Base-by-base conservation (phyloP, 1,140 invertebrate species). In the Ooceraea biroi region DNA sequence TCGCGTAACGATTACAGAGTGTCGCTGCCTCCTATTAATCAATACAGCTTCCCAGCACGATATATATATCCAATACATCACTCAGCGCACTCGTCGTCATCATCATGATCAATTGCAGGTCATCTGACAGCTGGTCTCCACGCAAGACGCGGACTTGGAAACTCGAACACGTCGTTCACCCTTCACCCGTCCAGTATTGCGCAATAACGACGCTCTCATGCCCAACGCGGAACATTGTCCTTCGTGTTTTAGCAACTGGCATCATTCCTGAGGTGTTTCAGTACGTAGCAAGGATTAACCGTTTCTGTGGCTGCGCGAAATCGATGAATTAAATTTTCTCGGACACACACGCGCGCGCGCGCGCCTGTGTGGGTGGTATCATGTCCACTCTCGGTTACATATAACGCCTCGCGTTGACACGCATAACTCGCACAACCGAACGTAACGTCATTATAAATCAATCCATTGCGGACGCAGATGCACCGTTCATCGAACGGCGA, bases 361-460 rank as follows among this genome's bases (percentile, higher is more conserved):
- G n/a, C n/a, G n/a, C n/a, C n/a, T n/a, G n/a, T 30, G 17, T 27
- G n/a, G 36, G n/a, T n/a, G n/a, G 7, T 69, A 80, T 69, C 50
- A 27, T 22, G 17, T 78, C 25, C 44, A 48, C 10, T 50, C 30
- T 77, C 60, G 30, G 7, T 27, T 65, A 44, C 3, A 68, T n/a
- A 17, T 46, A 57, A 69, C 36, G n/a, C 11, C 25, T 69, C 50
- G 19, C 36, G n/a, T 57, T 69, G 50, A 69, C 11, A 55, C 44
- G 19, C 61, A 68, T 46, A 68, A 78, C 66, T 80, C 50, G 36
- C 22, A 19, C 60, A 25, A 77, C 52, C 76, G n/a, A 44, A 57
- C 27, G 25, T 80, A 69, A 69, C n/a, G 50, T 71, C 76, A 80
- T 80, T 80, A 80, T 80, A 80, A 80, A 80, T 80, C 76, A 80